phyloP scores from a whole-genome alignment of 1,140 invertebrate genomes.

The Pogonognathellus flavescens region DNA sequence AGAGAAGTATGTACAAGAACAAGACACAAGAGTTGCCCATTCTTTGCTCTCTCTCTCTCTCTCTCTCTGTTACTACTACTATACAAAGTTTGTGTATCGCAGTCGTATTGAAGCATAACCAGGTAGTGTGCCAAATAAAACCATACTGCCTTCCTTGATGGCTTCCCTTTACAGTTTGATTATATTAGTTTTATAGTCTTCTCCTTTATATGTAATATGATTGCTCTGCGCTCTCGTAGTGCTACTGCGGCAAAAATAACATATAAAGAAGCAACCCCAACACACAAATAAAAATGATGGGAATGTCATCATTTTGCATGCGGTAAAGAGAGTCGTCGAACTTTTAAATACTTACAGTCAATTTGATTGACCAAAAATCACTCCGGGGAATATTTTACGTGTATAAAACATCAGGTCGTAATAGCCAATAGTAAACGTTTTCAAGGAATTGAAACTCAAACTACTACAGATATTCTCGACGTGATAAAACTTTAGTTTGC shows the following conservation, averaged over 20 bases:
- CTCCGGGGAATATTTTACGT: constrained; percentile 2
- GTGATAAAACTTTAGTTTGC: no score
- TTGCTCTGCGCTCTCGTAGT: no score
- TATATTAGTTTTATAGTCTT: background rate
- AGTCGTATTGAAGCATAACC: background rate
- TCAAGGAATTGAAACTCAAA: no score
- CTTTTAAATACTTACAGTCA: constrained; percentile 41
- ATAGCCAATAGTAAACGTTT: no score
- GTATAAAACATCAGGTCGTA: background rate
- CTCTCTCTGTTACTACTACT: background rate
- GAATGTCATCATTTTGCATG: no score
- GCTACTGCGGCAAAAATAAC: no score
- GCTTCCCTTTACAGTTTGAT: no score
- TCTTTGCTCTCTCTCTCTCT: background rate
- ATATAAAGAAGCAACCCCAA: no score
- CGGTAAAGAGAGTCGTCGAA: background rate
- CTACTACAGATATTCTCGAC: no score
- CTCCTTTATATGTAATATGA: background rate
- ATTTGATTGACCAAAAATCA: constrained; percentile 47
- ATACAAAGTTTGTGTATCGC: background rate
- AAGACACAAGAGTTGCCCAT: background rate
- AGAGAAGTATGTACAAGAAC: background rate
- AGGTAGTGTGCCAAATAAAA: background rate
- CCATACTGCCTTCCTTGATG: background rate
- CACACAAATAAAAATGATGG: no score